Percentiles rank a stretch among this genome's conserved stretches.
Conservation (phyloP, 2,797 vertebrate species). For the Argyrosomus regius region DNA sequence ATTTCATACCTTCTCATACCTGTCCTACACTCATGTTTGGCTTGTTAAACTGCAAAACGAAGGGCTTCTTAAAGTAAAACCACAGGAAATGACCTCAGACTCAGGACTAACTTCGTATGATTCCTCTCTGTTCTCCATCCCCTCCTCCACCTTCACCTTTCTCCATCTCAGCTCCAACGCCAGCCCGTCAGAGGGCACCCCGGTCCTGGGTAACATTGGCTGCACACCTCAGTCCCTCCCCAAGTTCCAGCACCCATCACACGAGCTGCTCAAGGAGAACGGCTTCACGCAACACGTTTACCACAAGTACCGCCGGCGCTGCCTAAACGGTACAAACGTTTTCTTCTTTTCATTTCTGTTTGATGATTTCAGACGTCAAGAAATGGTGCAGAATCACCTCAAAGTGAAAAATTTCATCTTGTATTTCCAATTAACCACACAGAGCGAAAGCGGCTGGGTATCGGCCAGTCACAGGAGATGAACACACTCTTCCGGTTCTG, state of each 20-base stretch:
- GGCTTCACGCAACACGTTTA: slow-evolving; percentile 99
- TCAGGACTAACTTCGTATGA: background rate
- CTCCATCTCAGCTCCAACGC: slow-evolving; percentile 87
- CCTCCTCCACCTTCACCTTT: background rate
- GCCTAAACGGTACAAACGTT: slow-evolving; percentile 91
- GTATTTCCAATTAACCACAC: slow-evolving; percentile 11
- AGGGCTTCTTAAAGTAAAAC: background rate
- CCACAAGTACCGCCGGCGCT: slow-evolving; percentile 99
- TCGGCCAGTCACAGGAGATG: slow-evolving; percentile 99
- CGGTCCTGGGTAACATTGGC: slow-evolving; percentile 91
- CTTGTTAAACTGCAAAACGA: no score
- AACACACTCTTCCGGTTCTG: slow-evolving; percentile 99
- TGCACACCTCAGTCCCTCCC: slow-evolving; percentile 98
- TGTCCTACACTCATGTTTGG: no score
- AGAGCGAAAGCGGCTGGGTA: slow-evolving; percentile 97
- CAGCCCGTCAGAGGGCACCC: slow-evolving; percentile 95
- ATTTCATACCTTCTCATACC: no score
- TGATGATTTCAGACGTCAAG: no score
- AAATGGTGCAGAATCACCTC: background rate
- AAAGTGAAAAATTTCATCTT: background rate
- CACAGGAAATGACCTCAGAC: no score
- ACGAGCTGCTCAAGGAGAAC: slow-evolving; percentile 98
- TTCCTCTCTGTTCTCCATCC: background rate
- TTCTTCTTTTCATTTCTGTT: background rate
- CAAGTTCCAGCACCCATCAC: slow-evolving; percentile 98